Percentiles rank a stretch among this genome's conserved stretches.
Conservation (phyloP, 2,888 invertebrate species). For the Falcaria lacertinaria region DNA sequence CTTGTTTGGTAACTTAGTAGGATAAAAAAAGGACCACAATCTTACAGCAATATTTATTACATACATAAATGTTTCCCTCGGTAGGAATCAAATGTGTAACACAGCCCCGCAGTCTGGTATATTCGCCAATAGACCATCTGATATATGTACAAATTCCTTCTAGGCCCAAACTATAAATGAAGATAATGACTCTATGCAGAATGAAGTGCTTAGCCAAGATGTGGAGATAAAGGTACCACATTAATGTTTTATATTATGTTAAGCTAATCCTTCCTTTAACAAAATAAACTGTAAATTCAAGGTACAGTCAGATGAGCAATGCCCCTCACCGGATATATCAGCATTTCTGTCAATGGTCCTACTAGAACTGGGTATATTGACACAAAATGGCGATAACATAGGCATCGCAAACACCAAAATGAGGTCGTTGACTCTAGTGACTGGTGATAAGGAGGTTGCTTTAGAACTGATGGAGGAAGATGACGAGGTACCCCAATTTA, state of each 20-base stretch:
- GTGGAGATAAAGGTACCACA: not conserved
- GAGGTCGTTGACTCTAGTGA: conserved; percentile 43
- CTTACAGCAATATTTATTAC: too few species aligned
- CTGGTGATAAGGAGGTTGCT: conserved; percentile 38
- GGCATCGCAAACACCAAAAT: conserved; percentile 28
- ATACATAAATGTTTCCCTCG: too few species aligned
- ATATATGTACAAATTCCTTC: not conserved
- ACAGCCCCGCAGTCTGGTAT: too few species aligned
- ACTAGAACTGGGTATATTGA: conserved; percentile 47
- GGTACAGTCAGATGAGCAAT: conserved; percentile 5
- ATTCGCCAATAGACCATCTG: not conserved
- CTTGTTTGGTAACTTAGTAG: too few species aligned
- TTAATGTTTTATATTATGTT: not conserved
- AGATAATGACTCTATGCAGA: not conserved
- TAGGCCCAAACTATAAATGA: not conserved
- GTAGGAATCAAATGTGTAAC: too few species aligned
- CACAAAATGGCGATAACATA: conserved; percentile 25
- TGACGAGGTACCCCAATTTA: conserved; percentile 13
- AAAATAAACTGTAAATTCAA: not conserved
- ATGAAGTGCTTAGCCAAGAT: not conserved
- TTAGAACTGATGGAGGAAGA: conserved; percentile 52
- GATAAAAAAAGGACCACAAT: too few species aligned
- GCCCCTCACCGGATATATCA: conserved; percentile 31
- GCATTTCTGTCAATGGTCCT: conserved; percentile 47
- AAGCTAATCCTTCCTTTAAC: not conserved